Base-by-base conservation (phyloP, 2,888 invertebrate genomes). In the Minunthozetes semirufus region DNA sequence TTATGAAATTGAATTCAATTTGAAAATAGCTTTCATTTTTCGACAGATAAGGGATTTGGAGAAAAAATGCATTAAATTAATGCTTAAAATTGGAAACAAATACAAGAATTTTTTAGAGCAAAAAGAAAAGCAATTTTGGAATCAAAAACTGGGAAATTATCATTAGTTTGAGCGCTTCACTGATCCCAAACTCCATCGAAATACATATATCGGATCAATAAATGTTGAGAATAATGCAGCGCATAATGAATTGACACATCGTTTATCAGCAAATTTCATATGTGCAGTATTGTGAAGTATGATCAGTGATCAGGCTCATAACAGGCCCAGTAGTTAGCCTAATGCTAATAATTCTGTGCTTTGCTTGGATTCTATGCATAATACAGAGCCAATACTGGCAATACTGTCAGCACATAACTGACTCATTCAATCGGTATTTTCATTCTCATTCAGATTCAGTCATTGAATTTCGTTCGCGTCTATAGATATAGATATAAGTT, bases 181-280 rank as follows among this genome's bases (percentile, higher is more conserved):
- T 48, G 48, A 48, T 46, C 25, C 13, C 56, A 22, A 27, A 59
- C 27, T 59, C 11, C 27, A 59, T 59, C 13, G 4, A 29, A 59
- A 59, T 15, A 59, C 29, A 59, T 48, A 70, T 68, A 68, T 42
- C 33, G 33, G 70, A 70, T 70, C 70, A 70, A 70, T 70, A 70
- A 38, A 70, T 70, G 38, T 70, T 38, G 15, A 19, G n/a, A 70
- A 70, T 70, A 70, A 42, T 70, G 48, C 15, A 48, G 25, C 48
- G 70, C 70, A 70, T 70, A 70, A 70, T 70, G 70, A 70, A 70
- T 70, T 70, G 70, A 70, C 70, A 70, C 70, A 17, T 70, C 70
- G 70, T 70, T 70, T 70, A 70, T 70, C 70, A 70, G 70, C 70
- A 70, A 70, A 70, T 70, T 70, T 70, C 70, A 70, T 70, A 70